Conservation (phyloP, 1,140 invertebrate genomes). For the Danaus melanippus region DNA sequence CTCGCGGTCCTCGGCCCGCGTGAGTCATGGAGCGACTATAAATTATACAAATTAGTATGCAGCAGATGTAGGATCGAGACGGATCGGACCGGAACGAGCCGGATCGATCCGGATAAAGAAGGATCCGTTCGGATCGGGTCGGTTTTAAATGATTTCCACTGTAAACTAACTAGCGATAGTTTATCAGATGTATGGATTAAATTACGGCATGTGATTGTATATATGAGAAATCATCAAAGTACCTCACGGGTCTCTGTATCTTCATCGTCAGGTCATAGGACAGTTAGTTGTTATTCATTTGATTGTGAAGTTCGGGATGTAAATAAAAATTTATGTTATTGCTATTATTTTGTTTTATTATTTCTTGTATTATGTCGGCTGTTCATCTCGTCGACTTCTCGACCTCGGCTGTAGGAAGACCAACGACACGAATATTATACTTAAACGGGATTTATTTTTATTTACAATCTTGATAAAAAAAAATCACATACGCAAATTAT, state of each 20-base stretch:
- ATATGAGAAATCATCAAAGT: constrained; percentile 32
- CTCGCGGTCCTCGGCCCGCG: constrained; percentile 17
- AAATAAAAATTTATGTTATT: constrained; percentile 70
- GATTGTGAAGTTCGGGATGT: constrained; percentile 66
- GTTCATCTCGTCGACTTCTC: too few relatives aligned
- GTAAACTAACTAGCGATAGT: neutral
- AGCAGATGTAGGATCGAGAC: constrained; percentile 10
- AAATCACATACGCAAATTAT: constrained; percentile 43
- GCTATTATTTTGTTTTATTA: constrained; percentile 31
- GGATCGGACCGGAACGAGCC: too few relatives aligned
- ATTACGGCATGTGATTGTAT: constrained; percentile 32
- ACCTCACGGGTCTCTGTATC: constrained; percentile 31
- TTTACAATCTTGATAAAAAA: constrained; percentile 48
- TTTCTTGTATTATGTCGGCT: constrained; percentile 10
- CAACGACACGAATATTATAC: constrained; percentile 20
- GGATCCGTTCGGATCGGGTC: too few relatives aligned
- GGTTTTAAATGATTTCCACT: too few relatives aligned
- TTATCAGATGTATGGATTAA: constrained; percentile 9
- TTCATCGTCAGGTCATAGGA: constrained; percentile 41
- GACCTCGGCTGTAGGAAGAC: neutral
- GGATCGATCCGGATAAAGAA: too few relatives aligned
- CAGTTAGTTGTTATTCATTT: constrained; percentile 55
- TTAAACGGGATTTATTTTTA: constrained; percentile 44
- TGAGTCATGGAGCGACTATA: constrained; percentile 15
- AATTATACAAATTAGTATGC: constrained; percentile 29